Base-by-base conservation (phyloP, 2,888 invertebrate species). In the Phortica magna region DNA sequence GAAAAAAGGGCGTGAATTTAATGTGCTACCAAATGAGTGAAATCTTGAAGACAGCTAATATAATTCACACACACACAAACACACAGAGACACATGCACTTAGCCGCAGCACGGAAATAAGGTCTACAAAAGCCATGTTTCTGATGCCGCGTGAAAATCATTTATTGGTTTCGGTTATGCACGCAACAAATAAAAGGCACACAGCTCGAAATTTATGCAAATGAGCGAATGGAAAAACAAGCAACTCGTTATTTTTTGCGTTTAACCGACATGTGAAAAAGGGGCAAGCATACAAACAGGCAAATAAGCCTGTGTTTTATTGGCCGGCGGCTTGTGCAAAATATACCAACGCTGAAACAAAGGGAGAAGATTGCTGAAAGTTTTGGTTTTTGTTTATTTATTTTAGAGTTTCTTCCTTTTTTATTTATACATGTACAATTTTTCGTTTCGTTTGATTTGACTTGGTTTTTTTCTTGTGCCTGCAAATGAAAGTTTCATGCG, bases 201-300 rank as follows among this genome's bases (percentile, higher is more conserved):
- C 14, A 12, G 65, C 65, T 5, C 39, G 17, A 65, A 65, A 65
- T 65, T 65, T 65, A 65, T 65, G 65, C 65, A 65, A 65, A 65
- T 65, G n/a, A 65, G 65, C 41, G 65, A 41, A 10, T 31, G 12
- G 7, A 39, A 41, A 65, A 65, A 53, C 61, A 65, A 59, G n/a
- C 19, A 59, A 48, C 48, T 48, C 48, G 48, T 48, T 48, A 12
- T 48, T 48, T 48, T 48, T 48, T 48, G 14, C 48, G 14, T 48
- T 14, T 48, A 48, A 48, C 10, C 48, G 10, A 12, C 10, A 48
- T 12, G 48, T 19, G 31, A 61, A 22, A 22, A 61, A 22, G 22
- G 61, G 7, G 12, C 19, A 61, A 22, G 61, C 7, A 22, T 10
- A 22, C 19, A 61, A 22, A 22, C n/a, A 9, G 17, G 55, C n/a